Base-by-base conservation (phyloP, 2,113 vertebrate genomes). In the Pseudorhombus dupliciocellatus region DNA sequence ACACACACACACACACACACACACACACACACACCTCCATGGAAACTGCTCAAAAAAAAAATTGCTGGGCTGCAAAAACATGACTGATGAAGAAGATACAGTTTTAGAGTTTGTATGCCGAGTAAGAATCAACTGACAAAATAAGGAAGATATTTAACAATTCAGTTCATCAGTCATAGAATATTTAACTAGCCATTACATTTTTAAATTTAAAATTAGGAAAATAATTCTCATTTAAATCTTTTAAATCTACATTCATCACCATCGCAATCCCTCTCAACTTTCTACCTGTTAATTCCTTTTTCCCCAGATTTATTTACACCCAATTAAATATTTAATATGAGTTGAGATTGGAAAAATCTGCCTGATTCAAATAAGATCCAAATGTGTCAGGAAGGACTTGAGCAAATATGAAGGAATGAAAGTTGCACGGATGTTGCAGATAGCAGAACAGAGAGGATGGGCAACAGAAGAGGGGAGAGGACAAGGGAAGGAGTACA, bases 1-100 rank as follows among this genome's bases (percentile, higher is more conserved):
- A 67, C 72, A 66, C 79, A 88, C 77, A 44, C 54, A 57, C 74
- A 46, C 51, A 62, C 66, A 64, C 54, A 79, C 50, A 64, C 30
- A 56, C 12, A 73, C 30, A 84, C 34, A 86, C 53, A 71, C 70
- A 67, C 81, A 91, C 90, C 84, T 72, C 89, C 90, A 92, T 90
- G 90, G 90, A 89, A 90, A 91, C 89, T 88, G 90, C 91, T 90
- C n/a, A n/a, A 89, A 34, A 37, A 91, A 91, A 90, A 87, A 90
- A 89, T 86, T 85, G 79, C 70, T 57, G 63, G 65, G 61, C 42
- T 70, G 70, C 34, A 78, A 50, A 77, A 75, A 75, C 30, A 77
- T 72, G 40, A 82, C 60, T 80, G 83, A 84, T 63, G 73, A 83
- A 77, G 78, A 67, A 79, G 7, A 75, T 52, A 80, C 37, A 60